phyloP scores from a whole-genome alignment of 2,113 vertebrate species.

The Zosterops borbonicus region DNA sequence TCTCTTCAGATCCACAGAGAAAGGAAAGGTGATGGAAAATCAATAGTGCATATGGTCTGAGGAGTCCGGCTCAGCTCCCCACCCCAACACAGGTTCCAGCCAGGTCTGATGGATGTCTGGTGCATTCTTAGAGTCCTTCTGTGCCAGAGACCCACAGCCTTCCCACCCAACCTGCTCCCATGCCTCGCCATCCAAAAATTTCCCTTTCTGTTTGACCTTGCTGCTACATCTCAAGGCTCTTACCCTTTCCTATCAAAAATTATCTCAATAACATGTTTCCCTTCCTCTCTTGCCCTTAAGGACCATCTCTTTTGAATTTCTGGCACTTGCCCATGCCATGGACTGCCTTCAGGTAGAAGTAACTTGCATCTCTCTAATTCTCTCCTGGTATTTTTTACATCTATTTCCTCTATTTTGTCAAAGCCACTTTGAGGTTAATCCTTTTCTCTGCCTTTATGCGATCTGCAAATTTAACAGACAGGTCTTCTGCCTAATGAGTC shows the following conservation, averaged over 20 bases:
- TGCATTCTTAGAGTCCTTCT: background rate
- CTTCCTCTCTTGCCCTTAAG: background rate
- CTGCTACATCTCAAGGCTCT: background rate
- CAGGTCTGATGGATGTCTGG: background rate
- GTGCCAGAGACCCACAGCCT: background rate
- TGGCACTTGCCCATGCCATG: rapidly evolving
- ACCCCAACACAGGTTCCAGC: background rate
- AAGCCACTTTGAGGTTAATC: background rate
- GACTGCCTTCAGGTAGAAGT: background rate
- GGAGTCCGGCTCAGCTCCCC: background rate
- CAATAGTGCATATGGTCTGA: background rate
- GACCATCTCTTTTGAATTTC: background rate
- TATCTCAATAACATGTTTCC: background rate
- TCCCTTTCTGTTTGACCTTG: background rate
- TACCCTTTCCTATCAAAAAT: background rate
- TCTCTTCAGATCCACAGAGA: background rate
- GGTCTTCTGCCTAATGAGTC: background rate
- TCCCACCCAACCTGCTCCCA: background rate
- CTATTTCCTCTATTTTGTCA: background rate
- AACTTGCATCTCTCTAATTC: background rate
- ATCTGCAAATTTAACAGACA: background rate
- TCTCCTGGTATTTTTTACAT: background rate
- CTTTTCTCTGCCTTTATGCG: background rate
- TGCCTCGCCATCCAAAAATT: background rate
- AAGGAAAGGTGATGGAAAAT: slow-evolving; percentile 34